Percentiles rank a stretch among this genome's conserved stretches.
Evolutionary conservation across 2,113 vertebrate species (phyloP).

Genomic region (Zosterops borbonicus): DNA sequence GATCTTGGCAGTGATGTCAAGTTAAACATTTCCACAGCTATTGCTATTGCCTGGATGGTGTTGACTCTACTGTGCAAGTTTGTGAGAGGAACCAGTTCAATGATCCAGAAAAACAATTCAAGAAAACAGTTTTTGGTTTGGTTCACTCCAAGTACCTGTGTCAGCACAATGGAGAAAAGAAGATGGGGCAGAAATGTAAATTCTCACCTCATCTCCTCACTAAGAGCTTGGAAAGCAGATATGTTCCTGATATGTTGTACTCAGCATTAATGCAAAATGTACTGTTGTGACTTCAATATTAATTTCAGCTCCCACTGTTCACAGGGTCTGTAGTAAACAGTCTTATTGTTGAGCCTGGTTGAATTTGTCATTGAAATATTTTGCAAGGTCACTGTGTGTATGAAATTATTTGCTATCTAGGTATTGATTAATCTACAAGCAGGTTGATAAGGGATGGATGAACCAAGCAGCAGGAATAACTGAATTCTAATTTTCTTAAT

Average conservation of each 20-base stretch:
- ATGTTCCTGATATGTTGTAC: not conserved
- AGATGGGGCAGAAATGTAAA: not conserved
- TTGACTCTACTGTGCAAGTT: not conserved
- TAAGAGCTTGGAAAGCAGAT: not conserved
- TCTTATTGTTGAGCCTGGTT: not conserved
- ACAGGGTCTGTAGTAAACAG: not conserved
- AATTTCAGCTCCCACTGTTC: not conserved
- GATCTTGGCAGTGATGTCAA: not conserved
- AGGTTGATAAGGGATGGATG: not conserved
- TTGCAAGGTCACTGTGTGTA: not conserved
- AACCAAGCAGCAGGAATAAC: not conserved
- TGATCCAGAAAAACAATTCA: not conserved
- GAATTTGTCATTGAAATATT: not conserved
- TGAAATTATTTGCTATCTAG: not conserved
- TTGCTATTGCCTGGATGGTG: not conserved
- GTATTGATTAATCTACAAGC: not conserved
- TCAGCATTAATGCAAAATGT: not conserved
- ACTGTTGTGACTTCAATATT: not conserved
- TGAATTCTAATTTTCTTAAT: not conserved
- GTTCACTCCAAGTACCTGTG: not conserved
- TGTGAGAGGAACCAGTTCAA: not conserved
- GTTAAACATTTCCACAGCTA: not conserved
- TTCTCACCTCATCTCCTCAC: not conserved
- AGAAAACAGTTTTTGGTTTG: not conserved
- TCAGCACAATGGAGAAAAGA: not conserved